Conservation (phyloP, 2,797 vertebrate species). For the Channallabes apus region DNA sequence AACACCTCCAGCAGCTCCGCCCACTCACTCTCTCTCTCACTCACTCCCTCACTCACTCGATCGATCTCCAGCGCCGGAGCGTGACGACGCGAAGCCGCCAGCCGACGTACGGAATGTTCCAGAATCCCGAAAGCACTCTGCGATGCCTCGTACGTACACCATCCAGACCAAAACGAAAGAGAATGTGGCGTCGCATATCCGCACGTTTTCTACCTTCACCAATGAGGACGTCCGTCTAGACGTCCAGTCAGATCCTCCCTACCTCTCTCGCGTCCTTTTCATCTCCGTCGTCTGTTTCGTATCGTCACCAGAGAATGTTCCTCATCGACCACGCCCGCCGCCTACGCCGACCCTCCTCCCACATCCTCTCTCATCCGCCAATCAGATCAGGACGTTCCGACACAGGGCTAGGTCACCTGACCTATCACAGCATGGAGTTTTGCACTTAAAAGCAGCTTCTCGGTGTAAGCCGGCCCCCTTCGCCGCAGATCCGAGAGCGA, state of each 20-base stretch:
- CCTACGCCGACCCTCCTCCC: constrained; percentile 60
- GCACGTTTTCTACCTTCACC: constrained; percentile 21
- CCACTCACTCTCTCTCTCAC: background rate
- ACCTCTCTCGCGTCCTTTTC: constrained; percentile 17
- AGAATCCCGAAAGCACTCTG: background rate
- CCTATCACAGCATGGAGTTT: constrained; percentile 67
- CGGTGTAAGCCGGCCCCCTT: constrained; percentile 41
- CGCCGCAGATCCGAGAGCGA: constrained; percentile 26
- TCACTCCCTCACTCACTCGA: background rate
- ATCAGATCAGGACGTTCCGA: constrained; percentile 56
- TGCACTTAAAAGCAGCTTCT: constrained; percentile 63
- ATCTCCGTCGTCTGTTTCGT: background rate
- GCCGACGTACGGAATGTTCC: background rate
- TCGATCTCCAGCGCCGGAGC: background rate
- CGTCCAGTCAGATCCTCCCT: constrained; percentile 62
- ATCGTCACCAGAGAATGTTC: constrained; percentile 75
- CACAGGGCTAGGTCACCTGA: constrained; percentile 57
- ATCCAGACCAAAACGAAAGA: background rate
- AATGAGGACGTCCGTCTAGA: constrained; percentile 44
- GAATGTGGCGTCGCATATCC: background rate
- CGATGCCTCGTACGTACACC: constrained; percentile 35
- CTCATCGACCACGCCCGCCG: constrained; percentile 72
- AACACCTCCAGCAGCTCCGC: constrained; percentile 48
- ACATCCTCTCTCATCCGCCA: constrained; percentile 29
- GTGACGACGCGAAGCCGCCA: background rate